phyloP scores from a whole-genome alignment of 2,888 invertebrate species.

The Spisula solida region DNA sequence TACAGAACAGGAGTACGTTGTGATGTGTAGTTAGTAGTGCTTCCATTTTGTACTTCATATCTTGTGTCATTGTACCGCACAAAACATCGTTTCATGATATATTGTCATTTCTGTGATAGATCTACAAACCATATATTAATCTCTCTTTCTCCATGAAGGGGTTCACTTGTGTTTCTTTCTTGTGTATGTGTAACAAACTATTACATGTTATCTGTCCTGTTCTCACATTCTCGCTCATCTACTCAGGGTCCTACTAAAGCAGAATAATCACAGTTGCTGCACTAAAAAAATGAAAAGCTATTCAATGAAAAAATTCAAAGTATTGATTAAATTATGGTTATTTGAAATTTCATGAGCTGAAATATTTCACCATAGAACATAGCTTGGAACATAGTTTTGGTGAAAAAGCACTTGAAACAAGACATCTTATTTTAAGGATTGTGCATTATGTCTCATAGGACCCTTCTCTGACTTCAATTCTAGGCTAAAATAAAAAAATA shows the following conservation, averaged over 20 bases:
- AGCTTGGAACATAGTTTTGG: no score
- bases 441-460: no score
- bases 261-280: no score
- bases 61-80: neutral
- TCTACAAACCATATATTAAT: constrained; percentile 9
- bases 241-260: neutral
- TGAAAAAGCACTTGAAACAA: no score
- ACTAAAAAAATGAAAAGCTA: no score
- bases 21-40: constrained; percentile 20
- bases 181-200: neutral
- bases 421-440: no score
- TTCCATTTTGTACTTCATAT: constrained; percentile 22
- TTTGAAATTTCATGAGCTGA: no score
- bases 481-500: no score
- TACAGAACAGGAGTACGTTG: neutral
- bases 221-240: neutral
- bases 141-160: neutral
- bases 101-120: neutral
- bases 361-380: no score
- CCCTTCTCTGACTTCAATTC: no score
- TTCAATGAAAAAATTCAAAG: no score
- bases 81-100: neutral
- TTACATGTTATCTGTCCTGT: neutral
- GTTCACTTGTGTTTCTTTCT: neutral
- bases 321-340: no score